Percentiles rank a stretch among this genome's conserved stretches.
Evolutionary conservation across 2,113 vertebrate species (phyloP).

Genomic region (Planiliza haematocheilus): DNA sequence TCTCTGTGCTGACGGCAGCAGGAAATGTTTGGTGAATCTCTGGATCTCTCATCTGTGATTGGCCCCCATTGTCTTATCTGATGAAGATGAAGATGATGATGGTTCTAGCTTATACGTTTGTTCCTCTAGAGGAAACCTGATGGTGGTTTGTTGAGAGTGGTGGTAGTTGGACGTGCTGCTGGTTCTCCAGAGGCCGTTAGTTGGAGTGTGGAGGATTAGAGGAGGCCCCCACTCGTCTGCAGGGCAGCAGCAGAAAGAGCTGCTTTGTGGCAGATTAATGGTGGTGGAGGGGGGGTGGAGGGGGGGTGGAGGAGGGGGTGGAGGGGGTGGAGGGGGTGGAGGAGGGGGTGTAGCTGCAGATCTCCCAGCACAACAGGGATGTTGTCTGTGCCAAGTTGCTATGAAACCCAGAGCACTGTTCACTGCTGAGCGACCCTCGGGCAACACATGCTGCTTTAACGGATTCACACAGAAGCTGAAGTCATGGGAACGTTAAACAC

Average conservation of each 20-base stretch:
- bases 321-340: too few species aligned
- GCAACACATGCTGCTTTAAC: constrained; percentile 1
- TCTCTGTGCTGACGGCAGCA: constrained; percentile 6
- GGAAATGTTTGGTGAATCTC: constrained; percentile 58
- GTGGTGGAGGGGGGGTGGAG: background rate
- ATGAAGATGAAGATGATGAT: background rate
- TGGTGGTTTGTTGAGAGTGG: too few species aligned
- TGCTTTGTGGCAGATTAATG: constrained; percentile 59
- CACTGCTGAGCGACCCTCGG: background rate
- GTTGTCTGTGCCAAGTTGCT: constrained; percentile 55
- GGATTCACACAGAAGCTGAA: too few species aligned
- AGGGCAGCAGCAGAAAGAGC: constrained; percentile 45
- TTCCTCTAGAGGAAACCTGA: too few species aligned
- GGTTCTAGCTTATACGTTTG: too few species aligned
- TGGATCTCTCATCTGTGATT: constrained; percentile 18
- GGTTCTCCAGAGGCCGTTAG: background rate
- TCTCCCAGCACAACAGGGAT: constrained; percentile 31
- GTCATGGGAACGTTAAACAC: too few species aligned
- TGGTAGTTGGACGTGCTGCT: background rate
- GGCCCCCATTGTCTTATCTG: constrained; percentile 10
- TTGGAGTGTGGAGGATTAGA: background rate
- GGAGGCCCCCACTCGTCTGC: background rate
- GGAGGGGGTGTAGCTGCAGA: constrained; percentile 1
- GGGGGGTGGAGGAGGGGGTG: background rate
- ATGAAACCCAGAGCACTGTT: background rate